Evolutionary conservation across 2,797 vertebrate genomes (phyloP).

Genomic region (Dicrostonyx torquatus): DNA sequence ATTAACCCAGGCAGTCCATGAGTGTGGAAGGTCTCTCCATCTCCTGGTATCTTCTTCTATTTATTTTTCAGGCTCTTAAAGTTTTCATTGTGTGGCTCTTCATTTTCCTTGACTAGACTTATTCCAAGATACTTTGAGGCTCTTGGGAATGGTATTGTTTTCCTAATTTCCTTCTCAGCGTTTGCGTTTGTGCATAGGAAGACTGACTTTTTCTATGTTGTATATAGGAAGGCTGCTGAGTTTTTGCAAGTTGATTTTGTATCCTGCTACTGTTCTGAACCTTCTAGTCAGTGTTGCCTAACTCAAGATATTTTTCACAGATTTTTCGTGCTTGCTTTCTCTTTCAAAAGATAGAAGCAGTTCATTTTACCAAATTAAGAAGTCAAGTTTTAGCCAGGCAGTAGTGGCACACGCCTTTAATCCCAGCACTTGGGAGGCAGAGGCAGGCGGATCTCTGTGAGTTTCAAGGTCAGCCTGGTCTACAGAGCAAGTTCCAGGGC

Average conservation of each 20-base stretch:
- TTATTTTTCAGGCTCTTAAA: not conserved
- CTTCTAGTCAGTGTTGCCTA: not conserved
- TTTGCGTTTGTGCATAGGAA: not conserved
- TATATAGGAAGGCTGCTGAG: no score
- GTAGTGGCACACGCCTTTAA: no score
- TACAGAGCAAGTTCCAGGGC: no score
- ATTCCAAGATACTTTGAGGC: not conserved
- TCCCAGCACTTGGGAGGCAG: no score
- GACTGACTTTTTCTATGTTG: not conserved
- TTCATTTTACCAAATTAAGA: conserved; percentile 25
- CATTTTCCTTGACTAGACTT: not conserved
- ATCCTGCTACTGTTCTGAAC: not conserved
- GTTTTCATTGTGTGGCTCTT: not conserved
- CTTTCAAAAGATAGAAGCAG: not conserved
- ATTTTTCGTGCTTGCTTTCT: conserved; percentile 23
- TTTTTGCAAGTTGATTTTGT: not conserved
- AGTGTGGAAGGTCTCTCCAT: not conserved
- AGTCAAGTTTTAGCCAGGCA: not conserved
- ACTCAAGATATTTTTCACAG: not conserved
- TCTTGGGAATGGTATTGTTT: not conserved
- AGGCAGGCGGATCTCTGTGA: no score
- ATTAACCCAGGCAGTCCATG: not conserved
- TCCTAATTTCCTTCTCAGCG: not conserved
- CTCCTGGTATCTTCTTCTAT: not conserved
- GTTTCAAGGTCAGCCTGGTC: no score